phyloP scores from a whole-genome alignment of 2,113 vertebrate species.

The Pungitius pungitius region DNA sequence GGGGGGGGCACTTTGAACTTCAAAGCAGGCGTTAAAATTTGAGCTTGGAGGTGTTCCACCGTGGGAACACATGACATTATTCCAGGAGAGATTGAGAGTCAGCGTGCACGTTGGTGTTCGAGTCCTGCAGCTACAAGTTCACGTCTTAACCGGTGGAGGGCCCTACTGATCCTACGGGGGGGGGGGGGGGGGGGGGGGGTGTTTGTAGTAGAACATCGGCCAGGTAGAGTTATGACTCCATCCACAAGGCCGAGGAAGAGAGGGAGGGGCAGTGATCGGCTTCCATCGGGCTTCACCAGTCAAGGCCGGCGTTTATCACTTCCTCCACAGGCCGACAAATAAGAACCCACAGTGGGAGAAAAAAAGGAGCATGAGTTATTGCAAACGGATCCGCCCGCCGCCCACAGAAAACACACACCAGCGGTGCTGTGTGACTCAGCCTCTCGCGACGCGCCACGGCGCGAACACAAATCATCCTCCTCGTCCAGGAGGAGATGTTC shows the following conservation, averaged over 20 bases:
- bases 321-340: neutral
- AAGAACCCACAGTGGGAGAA: too few species aligned
- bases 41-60: conserved; percentile 28
- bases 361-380: neutral
- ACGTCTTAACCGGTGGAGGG: too few species aligned
- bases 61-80: conserved; percentile 33
- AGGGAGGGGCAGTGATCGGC: conserved; percentile 33
- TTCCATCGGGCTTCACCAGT: conserved; percentile 20
- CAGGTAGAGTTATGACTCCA: conserved; percentile 58
- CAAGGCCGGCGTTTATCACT: conserved; percentile 51
- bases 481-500: conserved; percentile 58
- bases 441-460: neutral
- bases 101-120: conserved; percentile 8
- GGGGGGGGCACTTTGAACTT: conserved; percentile 67
- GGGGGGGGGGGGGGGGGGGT: too few species aligned
- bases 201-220: conserved; percentile 49
- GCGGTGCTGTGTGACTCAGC: too few species aligned
- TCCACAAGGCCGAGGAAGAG: conserved; percentile 48
- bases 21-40: conserved; percentile 54
- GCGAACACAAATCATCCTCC: conserved; percentile 52
- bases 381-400: conserved; percentile 17
- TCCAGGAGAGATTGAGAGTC: conserved; percentile 9
- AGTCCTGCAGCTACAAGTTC: too few species aligned
- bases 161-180: too few species aligned
- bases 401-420: conserved; percentile 21